Percentiles rank a stretch among this genome's conserved stretches.
Conservation (phyloP, 2,888 invertebrate species). For the Acronicta alni region DNA sequence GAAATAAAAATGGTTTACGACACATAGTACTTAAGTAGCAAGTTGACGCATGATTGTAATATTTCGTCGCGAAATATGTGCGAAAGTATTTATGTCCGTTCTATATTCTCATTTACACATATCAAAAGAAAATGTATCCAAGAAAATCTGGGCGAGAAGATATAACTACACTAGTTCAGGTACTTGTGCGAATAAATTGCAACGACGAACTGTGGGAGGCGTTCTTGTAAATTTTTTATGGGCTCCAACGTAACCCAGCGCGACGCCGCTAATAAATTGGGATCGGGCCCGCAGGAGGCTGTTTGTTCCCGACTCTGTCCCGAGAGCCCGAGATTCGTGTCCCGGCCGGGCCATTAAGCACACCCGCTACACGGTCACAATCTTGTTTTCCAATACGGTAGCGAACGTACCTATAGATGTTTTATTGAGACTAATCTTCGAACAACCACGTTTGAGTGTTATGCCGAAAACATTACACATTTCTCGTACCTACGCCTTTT, state of each 20-base stretch:
- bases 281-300: constrained; percentile 60
- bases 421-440: constrained; percentile 47
- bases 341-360: constrained; percentile 64
- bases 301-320: constrained; percentile 62
- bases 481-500: constrained; percentile 16
- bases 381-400: constrained; percentile 64
- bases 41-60: constrained; percentile 9
- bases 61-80: background rate
- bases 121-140: constrained; percentile 21
- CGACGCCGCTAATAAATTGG: constrained; percentile 67
- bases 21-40: constrained; percentile 10
- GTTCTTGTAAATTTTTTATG: constrained; percentile 67
- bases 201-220: constrained; percentile 55
- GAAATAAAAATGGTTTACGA: constrained; percentile 28
- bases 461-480: constrained; percentile 33
- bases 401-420: constrained; percentile 48
- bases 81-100: constrained; percentile 20
- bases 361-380: constrained; percentile 66
- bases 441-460: constrained; percentile 48
- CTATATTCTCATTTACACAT: constrained; percentile 8
- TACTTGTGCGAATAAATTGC: constrained; percentile 61
- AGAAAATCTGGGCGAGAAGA: constrained; percentile 39
- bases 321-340: constrained; percentile 54
- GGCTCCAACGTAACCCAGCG: constrained; percentile 43
- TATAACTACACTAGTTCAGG: constrained; percentile 38